Evolutionary conservation across 2,888 invertebrate genomes (phyloP).

Genomic region (Philaethria dido): DNA sequence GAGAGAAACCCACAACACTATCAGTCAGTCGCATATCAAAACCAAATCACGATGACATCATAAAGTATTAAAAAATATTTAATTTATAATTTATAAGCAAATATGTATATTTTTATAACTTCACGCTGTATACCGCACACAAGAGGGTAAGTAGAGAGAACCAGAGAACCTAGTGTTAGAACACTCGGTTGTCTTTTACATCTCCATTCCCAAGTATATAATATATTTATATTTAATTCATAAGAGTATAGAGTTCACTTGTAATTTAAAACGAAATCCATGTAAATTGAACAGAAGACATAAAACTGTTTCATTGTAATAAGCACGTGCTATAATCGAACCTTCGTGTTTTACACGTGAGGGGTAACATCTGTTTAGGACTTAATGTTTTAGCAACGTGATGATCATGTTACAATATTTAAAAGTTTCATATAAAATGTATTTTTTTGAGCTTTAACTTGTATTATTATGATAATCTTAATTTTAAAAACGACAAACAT

Average conservation of each 20-base stretch:
- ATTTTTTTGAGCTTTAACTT: background rate
- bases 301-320: constrained; percentile 11
- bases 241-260: background rate
- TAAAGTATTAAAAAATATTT: no score
- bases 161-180: no score
- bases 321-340: background rate
- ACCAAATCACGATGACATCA: background rate
- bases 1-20: no score
- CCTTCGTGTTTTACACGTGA: constrained; percentile 8
- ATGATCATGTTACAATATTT: background rate
- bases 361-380: background rate
- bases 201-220: background rate
- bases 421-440: background rate
- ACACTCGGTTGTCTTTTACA: no score
- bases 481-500: no score
- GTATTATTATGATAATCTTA: no score
- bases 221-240: background rate
- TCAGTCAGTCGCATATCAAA: background rate
- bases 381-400: background rate
- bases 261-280: constrained; percentile 1
- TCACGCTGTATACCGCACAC: no score
- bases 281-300: constrained; percentile 13
- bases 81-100: no score
- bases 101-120: no score
- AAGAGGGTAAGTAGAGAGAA: no score